phyloP scores from a whole-genome alignment of 2,888 invertebrate species.

The Pycnomerus fuliginosus region DNA sequence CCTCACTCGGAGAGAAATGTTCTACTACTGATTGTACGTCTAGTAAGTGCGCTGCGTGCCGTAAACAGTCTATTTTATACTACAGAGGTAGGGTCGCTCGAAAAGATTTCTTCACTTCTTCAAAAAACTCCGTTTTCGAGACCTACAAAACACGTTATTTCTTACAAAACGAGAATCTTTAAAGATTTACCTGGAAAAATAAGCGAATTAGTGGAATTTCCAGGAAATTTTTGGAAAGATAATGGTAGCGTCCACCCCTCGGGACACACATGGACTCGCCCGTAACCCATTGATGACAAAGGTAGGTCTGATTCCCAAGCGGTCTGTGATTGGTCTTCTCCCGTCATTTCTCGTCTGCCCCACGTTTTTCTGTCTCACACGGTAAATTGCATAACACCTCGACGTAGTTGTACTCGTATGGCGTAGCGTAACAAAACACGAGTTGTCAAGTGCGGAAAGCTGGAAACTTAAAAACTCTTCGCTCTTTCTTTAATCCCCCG shows the following conservation, averaged over 20 bases:
- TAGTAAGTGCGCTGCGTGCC: conserved; percentile 54
- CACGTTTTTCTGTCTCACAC: conserved; percentile 39
- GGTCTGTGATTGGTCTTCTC: conserved; percentile 61
- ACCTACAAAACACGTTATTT: too few relatives aligned
- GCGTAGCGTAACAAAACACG: conserved; percentile 24
- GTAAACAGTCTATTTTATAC: conserved; percentile 51
- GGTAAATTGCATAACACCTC: conserved; percentile 44
- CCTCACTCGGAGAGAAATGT: conserved; percentile 44
- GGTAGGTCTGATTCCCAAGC: conserved; percentile 62
- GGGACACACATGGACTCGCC: conserved; percentile 59
- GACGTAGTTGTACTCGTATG: conserved; percentile 11
- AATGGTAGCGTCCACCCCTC: conserved; percentile 36
- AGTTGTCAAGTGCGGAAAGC: conserved; percentile 22
- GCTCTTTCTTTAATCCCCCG: too few relatives aligned
- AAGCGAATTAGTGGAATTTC: too few relatives aligned
- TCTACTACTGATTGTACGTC: conserved; percentile 56
- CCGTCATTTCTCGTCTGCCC: conserved; percentile 44
- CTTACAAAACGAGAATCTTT: too few relatives aligned
- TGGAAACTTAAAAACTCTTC: conserved; percentile 1
- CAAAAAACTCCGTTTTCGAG: too few relatives aligned
- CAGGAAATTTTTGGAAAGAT: conserved; percentile 5
- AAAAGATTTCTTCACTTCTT: background rate
- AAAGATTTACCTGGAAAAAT: background rate
- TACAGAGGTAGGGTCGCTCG: conserved; percentile 42
- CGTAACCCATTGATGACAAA: conserved; percentile 72